A percentile compares a stretch with the other conserved stretches of the same genome.
phyloP scores from a whole-genome alignment of 1,140 invertebrate species.

The Branchinecta lindahli region DNA sequence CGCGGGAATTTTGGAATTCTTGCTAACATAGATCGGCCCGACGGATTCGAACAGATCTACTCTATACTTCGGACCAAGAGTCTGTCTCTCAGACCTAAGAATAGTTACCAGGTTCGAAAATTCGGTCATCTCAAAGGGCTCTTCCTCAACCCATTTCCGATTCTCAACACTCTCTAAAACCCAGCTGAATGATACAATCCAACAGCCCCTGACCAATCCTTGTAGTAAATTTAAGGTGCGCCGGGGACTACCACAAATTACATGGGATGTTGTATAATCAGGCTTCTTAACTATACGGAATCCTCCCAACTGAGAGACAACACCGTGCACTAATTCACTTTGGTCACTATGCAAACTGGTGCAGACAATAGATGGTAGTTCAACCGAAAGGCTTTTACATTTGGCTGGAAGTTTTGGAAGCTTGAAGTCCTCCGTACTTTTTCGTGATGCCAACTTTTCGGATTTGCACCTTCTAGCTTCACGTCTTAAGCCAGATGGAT shows the following conservation, averaged over 20 bases:
- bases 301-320: slow-evolving; percentile 33
- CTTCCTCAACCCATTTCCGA: slow-evolving; percentile 37
- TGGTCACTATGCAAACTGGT: slow-evolving; percentile 13
- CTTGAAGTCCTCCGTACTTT: background rate
- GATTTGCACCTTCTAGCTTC: no score
- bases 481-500: no score
- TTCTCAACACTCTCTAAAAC: slow-evolving; percentile 33
- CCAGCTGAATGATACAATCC: slow-evolving; percentile 39
- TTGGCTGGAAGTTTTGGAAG: background rate
- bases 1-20: slow-evolving; percentile 1
- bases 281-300: slow-evolving; percentile 36
- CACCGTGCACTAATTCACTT: slow-evolving; percentile 19
- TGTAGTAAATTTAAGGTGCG: slow-evolving; percentile 40
- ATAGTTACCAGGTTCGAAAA: slow-evolving; percentile 35
- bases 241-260: slow-evolving; percentile 35
- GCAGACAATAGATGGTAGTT: background rate
- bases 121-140: slow-evolving; percentile 34
- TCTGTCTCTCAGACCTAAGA: background rate
- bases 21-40: slow-evolving; percentile 17
- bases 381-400: background rate
- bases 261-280: slow-evolving; percentile 33
- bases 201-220: slow-evolving; percentile 38
- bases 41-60: slow-evolving; percentile 15
- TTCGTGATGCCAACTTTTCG: background rate
- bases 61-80: background rate